Percentiles rank a stretch among this genome's conserved stretches.
phyloP scores from a whole-genome alignment of 2,888 invertebrate genomes.

The Subacronicta megacephala region DNA sequence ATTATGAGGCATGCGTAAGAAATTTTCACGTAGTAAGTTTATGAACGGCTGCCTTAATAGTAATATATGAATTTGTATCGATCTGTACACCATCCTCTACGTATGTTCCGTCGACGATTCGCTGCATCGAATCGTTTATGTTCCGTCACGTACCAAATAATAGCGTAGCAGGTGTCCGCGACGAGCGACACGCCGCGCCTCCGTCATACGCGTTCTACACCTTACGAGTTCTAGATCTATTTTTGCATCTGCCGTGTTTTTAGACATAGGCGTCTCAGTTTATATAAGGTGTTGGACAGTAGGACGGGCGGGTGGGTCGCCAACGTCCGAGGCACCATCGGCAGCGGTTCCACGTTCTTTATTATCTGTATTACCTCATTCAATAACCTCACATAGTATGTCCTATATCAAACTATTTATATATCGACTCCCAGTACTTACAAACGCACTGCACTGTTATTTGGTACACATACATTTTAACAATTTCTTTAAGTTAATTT shows the following conservation, averaged over 20 bases:
- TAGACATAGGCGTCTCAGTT: slow-evolving; percentile 44
- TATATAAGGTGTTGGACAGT: slow-evolving; percentile 40
- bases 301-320: slow-evolving; percentile 26
- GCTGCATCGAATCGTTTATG: slow-evolving; percentile 55
- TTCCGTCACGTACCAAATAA: slow-evolving; percentile 85
- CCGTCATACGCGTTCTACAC: slow-evolving; percentile 34
- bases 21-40: slow-evolving; percentile 74
- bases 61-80: slow-evolving; percentile 73
- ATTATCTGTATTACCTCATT: slow-evolving; percentile 85
- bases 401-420: slow-evolving; percentile 73
- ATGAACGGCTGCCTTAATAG: slow-evolving; percentile 84
- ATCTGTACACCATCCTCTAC: slow-evolving; percentile 74
- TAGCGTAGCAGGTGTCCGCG: slow-evolving; percentile 70
- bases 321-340: slow-evolving; percentile 46
- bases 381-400: slow-evolving; percentile 82
- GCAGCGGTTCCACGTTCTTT: slow-evolving; percentile 68
- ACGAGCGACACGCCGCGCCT: slow-evolving; percentile 24
- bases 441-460: slow-evolving; percentile 86
- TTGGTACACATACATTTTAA: slow-evolving; percentile 80
- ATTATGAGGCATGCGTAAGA: slow-evolving; percentile 74
- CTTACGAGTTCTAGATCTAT: slow-evolving; percentile 53
- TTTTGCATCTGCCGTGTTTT: slow-evolving; percentile 53
- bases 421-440: slow-evolving; percentile 81
- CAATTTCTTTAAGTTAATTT: slow-evolving; percentile 82
- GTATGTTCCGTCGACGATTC: slow-evolving; percentile 67